Conservation (phyloP, 2,888 invertebrate species). For the Thelaira solivaga region DNA sequence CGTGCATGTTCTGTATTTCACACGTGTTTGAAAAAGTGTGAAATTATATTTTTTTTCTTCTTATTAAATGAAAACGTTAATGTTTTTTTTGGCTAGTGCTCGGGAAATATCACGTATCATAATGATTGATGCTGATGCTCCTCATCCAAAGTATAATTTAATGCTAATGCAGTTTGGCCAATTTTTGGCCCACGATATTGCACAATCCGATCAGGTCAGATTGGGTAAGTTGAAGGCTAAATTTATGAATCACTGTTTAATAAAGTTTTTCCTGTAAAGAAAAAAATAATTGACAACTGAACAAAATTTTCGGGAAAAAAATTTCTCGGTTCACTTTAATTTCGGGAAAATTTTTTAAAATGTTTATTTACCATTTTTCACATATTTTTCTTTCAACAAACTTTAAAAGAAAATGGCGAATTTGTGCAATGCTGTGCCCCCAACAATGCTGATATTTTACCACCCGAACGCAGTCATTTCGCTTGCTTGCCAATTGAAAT, state of each 20-base stretch:
- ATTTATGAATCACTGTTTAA: neutral
- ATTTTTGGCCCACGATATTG: slow-evolving; percentile 86
- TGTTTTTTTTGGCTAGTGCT: slow-evolving; percentile 83
- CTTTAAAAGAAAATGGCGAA: slow-evolving; percentile 81
- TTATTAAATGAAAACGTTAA: too few relatives aligned
- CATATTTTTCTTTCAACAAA: slow-evolving; percentile 4
- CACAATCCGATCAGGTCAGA: slow-evolving; percentile 83
- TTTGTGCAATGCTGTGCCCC: slow-evolving; percentile 85
- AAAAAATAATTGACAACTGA: neutral
- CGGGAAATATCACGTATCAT: slow-evolving; percentile 82
- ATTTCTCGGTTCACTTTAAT: too few relatives aligned
- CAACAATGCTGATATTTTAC: slow-evolving; percentile 79
- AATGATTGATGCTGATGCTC: slow-evolving; percentile 80
- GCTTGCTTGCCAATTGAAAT: slow-evolving; percentile 84
- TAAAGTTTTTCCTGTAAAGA: neutral
- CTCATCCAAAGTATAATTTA: slow-evolving; percentile 81
- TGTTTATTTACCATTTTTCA: neutral
- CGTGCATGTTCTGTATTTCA: too few relatives aligned
- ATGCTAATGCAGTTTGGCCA: slow-evolving; percentile 89
- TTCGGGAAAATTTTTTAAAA: neutral
- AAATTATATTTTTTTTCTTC: too few relatives aligned
- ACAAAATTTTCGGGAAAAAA: too few relatives aligned
- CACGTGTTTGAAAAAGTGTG: too few relatives aligned
- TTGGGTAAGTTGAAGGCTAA: slow-evolving; percentile 79
- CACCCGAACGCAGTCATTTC: slow-evolving; percentile 80